These are phyloP conservation scores for Pinctada fucata DNA, from an alignment of 2,888 invertebrate genomes.

Conservation along the genomic window DNA sequence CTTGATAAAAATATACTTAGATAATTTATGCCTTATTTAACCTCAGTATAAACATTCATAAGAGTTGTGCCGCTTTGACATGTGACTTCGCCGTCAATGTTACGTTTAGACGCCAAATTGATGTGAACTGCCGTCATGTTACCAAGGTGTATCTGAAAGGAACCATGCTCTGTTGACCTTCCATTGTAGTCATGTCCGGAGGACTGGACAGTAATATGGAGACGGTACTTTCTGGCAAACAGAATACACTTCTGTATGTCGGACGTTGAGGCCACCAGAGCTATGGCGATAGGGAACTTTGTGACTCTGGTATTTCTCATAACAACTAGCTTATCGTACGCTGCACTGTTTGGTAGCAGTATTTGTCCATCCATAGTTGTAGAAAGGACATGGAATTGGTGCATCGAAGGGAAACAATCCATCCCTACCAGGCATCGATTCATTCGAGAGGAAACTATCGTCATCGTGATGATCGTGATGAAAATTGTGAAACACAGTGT, in stretches of 20 bases:
- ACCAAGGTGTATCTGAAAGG: constrained; percentile 36
- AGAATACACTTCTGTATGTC: constrained; percentile 43
- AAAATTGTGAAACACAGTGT: no score
- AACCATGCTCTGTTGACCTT: constrained; percentile 45
- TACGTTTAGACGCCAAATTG: constrained; percentile 39
- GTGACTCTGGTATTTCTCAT: constrained; percentile 36
- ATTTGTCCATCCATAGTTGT: constrained; percentile 6
- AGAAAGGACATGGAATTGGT: constrained; percentile 7
- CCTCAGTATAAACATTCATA: constrained; percentile 48
- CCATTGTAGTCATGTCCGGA: constrained; percentile 49
- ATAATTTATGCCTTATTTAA: constrained; percentile 1
- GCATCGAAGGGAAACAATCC: constrained; percentile 23
- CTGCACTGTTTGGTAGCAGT: constrained; percentile 4
- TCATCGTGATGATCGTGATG: no score
- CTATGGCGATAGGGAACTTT: constrained; percentile 38
- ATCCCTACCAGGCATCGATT: constrained; percentile 28
- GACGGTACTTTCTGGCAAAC: constrained; percentile 40
- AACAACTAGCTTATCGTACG: constrained; percentile 20
- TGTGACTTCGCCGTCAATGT: constrained; percentile 46
- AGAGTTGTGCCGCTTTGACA: constrained; percentile 47
- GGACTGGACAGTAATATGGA: constrained; percentile 36
- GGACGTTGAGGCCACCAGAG: constrained; percentile 11
- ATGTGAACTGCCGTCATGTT: constrained; percentile 37
- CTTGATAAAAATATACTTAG: no score
- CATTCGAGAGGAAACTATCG: neutral